phyloP scores from a whole-genome alignment of 2,797 vertebrate genomes.

The Pseudomugil gertrudae region DNA sequence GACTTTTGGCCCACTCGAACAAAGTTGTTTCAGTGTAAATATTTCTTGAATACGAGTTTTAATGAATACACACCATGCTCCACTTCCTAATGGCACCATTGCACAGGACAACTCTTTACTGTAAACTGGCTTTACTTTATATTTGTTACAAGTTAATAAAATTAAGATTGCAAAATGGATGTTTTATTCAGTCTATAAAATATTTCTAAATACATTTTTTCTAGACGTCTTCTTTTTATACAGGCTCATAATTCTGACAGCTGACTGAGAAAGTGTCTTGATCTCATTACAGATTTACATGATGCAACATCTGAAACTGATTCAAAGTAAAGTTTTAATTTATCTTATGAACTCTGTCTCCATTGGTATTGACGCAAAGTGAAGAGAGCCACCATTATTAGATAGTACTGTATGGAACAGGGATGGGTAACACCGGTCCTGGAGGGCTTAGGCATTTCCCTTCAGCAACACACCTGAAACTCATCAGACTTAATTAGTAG shows the following conservation, averaged over 20 bases:
- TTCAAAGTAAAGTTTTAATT: background rate
- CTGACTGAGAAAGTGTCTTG: background rate
- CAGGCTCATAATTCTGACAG: background rate
- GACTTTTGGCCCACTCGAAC: slow-evolving; percentile 19
- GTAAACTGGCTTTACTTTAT: slow-evolving; percentile 50
- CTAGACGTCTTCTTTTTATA: no score
- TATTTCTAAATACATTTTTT: no score
- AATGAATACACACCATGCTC: slow-evolving; percentile 37
- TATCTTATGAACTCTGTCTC: background rate
- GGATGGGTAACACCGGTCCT: no score
- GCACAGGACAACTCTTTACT: slow-evolving; percentile 33
- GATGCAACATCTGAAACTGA: background rate
- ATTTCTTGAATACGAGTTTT: slow-evolving; percentile 41
- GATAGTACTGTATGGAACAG: background rate
- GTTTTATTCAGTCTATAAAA: no score
- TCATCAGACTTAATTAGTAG: no score
- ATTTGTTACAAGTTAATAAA: slow-evolving; percentile 63
- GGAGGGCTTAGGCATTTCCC: no score
- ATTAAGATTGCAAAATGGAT: slow-evolving; percentile 25
- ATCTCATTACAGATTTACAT: background rate
- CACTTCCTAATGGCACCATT: slow-evolving; percentile 36
- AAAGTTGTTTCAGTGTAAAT: slow-evolving; percentile 47
- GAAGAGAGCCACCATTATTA: background rate
- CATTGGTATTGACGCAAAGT: background rate
- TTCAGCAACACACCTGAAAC: no score